Conservation (phyloP, 2,888 invertebrate species). For the Geophilus truncorum region DNA sequence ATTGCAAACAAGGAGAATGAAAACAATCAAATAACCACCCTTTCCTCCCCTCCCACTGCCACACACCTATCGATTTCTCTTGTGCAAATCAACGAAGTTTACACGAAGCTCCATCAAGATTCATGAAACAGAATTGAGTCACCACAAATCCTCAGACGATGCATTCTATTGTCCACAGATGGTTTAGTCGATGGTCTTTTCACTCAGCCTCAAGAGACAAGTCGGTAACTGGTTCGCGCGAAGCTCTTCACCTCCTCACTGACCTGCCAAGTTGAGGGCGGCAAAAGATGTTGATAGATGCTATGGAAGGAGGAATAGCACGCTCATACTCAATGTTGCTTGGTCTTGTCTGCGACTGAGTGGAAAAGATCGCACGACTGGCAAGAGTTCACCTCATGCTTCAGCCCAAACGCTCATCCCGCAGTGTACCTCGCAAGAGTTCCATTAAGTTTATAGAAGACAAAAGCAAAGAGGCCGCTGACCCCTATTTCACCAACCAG, state of each 20-base stretch:
- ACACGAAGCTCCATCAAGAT: neutral
- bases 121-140: constrained; percentile 4
- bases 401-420: neutral
- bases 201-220: neutral
- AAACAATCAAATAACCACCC: neutral
- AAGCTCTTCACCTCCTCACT: neutral
- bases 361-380: neutral
- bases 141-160: neutral
- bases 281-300: constrained; percentile 4
- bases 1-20: neutral
- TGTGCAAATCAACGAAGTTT: neutral
- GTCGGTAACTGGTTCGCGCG: neutral
- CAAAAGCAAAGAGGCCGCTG: neutral
- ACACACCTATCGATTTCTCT: neutral
- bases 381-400: neutral
- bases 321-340: neutral
- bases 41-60: too few species aligned
- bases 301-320: neutral
- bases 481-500: constrained; percentile 1
- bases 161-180: neutral
- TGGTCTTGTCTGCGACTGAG: neutral
- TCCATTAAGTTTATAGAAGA: constrained; percentile 10
- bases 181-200: constrained; percentile 2
- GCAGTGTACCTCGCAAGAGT: neutral
- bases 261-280: neutral